These are phyloP conservation scores for Coilia nasus DNA, from an alignment of 2,797 vertebrate species.

Conservation along the genomic window DNA sequence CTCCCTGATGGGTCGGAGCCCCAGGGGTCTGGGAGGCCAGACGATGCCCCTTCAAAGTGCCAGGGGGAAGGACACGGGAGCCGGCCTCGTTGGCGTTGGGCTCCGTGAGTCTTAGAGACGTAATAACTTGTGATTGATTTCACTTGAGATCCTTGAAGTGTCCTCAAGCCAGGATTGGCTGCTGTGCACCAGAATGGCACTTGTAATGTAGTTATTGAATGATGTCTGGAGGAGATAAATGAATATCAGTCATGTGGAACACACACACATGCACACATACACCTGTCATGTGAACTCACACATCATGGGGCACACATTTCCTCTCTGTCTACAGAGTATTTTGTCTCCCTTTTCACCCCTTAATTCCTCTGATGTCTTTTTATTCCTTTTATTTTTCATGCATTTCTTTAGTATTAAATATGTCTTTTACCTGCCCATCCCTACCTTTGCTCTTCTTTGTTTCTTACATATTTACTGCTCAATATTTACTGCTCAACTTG, in stretches of 20 bases:
- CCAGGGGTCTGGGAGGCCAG: conserved; percentile 34
- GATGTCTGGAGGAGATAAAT: conserved; percentile 5
- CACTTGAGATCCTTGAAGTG: not conserved
- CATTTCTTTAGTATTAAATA: not conserved
- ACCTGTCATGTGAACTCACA: not conserved
- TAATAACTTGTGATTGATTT: conserved; percentile 15
- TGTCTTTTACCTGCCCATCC: not conserved
- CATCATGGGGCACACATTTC: not conserved
- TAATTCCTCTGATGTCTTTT: not conserved
- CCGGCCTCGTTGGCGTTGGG: not conserved
- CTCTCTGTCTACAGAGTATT: not conserved
- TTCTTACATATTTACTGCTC: not conserved
- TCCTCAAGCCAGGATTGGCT: not conserved
- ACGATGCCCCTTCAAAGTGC: conserved; percentile 13
- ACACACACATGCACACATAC: not conserved
- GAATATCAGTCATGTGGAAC: not conserved
- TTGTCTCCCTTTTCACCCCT: not conserved
- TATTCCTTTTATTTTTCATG: not conserved
- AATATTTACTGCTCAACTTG: not conserved
- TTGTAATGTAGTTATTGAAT: conserved; percentile 13
- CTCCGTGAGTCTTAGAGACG: not conserved
- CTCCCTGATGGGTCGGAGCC: conserved; percentile 32
- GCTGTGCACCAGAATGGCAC: not conserved
- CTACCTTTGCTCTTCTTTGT: not conserved
- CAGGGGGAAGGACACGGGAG: not conserved